Conservation (phyloP, 2,888 invertebrate species). For the Hipparchia sbordonii region DNA sequence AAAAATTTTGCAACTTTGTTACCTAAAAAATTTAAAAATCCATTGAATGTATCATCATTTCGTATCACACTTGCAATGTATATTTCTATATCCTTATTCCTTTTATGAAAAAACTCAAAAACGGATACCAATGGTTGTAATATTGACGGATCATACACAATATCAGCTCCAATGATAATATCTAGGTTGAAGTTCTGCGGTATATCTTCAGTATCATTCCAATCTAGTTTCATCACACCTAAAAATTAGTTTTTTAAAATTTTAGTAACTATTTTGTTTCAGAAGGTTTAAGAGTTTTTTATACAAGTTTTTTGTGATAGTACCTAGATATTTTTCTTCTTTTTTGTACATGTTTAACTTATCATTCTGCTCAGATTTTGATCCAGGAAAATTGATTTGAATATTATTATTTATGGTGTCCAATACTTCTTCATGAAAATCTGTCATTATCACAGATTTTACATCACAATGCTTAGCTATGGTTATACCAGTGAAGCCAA, state of each 20-base stretch:
- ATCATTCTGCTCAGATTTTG: conserved; percentile 13
- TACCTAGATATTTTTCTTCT: conserved; percentile 51
- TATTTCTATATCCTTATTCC: conserved; percentile 57
- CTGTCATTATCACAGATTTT: conserved; percentile 84
- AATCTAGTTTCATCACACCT: conserved; percentile 66
- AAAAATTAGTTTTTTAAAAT: conserved; percentile 38
- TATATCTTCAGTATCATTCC: conserved; percentile 57
- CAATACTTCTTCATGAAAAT: conserved; percentile 87
- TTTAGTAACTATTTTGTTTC: too few species aligned
- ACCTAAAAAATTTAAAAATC: conserved; percentile 84
- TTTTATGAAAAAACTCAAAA: conserved; percentile 53
- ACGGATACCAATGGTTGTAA: conserved; percentile 61
- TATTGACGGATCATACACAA: conserved; percentile 73
- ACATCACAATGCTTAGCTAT: conserved; percentile 81
- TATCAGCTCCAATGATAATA: conserved; percentile 71
- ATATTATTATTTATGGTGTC: conserved; percentile 85
- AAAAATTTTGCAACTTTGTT: conserved; percentile 21
- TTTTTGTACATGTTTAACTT: conserved; percentile 43
- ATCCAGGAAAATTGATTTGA: conserved; percentile 77
- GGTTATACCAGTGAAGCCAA: conserved; percentile 88
- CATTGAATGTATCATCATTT: conserved; percentile 84
- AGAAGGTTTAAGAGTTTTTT: too few species aligned
- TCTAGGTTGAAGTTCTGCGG: conserved; percentile 56
- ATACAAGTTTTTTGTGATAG: neutral
- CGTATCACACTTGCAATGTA: conserved; percentile 78